These are phyloP conservation scores for Acrocephalus scirpaceus DNA, from an alignment of 2,797 vertebrate species.

Conservation along the genomic window DNA sequence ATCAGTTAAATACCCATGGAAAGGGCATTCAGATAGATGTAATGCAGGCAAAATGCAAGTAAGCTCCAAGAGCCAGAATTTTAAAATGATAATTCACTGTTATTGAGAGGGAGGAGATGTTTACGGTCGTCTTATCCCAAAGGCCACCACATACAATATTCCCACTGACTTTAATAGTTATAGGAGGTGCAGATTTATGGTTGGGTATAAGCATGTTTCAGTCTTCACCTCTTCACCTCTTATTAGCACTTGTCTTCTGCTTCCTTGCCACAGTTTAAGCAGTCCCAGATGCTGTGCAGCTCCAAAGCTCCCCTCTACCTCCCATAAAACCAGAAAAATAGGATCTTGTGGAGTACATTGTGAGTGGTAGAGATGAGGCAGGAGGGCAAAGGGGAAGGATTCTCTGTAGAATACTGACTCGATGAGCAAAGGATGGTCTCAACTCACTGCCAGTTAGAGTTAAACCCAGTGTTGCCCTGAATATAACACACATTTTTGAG, in stretches of 20 bases:
- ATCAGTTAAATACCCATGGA: background rate
- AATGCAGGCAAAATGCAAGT: background rate
- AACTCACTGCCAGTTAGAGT: background rate
- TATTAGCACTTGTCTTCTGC: conserved; percentile 64
- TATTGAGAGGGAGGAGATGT: background rate
- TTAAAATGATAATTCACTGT: background rate
- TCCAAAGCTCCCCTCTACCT: conserved; percentile 13
- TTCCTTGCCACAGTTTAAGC: conserved; percentile 53
- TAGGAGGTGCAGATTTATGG: conserved; percentile 45
- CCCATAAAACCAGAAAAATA: conserved; percentile 4
- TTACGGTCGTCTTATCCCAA: background rate
- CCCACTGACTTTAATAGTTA: conserved; percentile 36
- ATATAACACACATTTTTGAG: background rate
- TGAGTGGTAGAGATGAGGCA: background rate
- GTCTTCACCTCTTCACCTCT: conserved; percentile 56
- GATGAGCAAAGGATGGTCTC: background rate
- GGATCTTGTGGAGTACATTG: background rate
- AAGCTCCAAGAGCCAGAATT: background rate
- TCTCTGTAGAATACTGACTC: background rate
- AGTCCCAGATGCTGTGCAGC: conserved; percentile 38
- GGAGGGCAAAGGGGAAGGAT: background rate
- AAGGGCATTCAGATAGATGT: background rate
- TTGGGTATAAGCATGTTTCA: conserved; percentile 40
- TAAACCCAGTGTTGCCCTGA: background rate
- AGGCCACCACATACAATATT: conserved; percentile 18